phyloP scores from a whole-genome alignment of 1,140 invertebrate species.

The Bacillus rossius region DNA sequence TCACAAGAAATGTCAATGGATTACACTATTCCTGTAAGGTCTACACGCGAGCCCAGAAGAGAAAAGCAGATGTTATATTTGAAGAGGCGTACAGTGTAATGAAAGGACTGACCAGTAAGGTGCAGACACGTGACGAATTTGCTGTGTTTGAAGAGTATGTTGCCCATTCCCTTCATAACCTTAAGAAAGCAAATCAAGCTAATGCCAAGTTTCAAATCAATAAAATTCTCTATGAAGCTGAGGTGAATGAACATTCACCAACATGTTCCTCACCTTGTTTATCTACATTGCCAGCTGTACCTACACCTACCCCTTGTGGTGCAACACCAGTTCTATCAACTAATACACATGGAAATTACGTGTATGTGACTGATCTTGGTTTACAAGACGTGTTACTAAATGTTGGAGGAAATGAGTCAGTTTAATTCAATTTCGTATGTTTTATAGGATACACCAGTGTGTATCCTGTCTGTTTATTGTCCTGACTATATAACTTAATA shows the following conservation, averaged over 20 bases:
- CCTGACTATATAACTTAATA: neutral
- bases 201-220: neutral
- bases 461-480: neutral
- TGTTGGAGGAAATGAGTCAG: neutral
- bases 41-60: neutral
- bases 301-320: neutral
- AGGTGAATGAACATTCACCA: conserved; percentile 1
- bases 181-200: neutral
- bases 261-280: neutral
- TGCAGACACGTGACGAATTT: neutral
- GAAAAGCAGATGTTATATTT: neutral
- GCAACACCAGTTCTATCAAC: too few relatives aligned
- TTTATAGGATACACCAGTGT: neutral
- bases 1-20: neutral
- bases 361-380: neutral
- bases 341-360: neutral
- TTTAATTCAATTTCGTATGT: neutral
- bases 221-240: neutral
- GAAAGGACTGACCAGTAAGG: neutral
- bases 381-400: neutral
- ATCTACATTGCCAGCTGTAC: neutral
- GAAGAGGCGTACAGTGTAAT: conserved; percentile 2
- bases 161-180: neutral
- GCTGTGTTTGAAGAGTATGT: conserved; percentile 4
- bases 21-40: neutral